Evolutionary conservation across 1,140 invertebrate genomes (phyloP).

Genomic region (Penaeus vannamei): DNA sequence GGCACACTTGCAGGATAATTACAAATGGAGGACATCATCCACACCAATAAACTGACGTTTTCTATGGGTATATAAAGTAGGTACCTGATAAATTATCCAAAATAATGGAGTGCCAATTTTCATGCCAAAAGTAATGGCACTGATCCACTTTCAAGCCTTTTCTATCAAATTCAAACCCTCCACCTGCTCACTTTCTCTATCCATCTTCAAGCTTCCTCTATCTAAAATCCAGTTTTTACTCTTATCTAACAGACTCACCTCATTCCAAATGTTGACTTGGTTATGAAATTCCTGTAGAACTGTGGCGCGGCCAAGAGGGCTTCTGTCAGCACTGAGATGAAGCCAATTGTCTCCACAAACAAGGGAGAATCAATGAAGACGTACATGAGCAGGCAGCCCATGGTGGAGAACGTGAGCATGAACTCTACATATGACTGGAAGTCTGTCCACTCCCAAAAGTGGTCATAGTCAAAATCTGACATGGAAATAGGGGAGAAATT

Average conservation of each 20-base stretch:
- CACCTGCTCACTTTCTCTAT: too few species aligned
- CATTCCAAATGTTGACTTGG: conserved; percentile 96
- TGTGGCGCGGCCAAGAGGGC: conserved; percentile 96
- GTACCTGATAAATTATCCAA: too few species aligned
- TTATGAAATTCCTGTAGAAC: conserved; percentile 88
- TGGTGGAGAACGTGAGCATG: conserved; percentile 86
- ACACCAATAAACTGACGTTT: too few species aligned
- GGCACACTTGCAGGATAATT: too few species aligned
- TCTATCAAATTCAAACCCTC: too few species aligned
- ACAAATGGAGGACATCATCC: too few species aligned
- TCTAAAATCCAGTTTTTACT: conserved; percentile 10
- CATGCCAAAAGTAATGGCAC: too few species aligned
- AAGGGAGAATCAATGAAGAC: conserved; percentile 84
- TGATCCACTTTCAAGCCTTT: too few species aligned
- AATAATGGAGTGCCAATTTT: too few species aligned
- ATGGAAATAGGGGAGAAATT: neutral
- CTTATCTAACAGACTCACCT: conserved; percentile 79
- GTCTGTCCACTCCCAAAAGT: conserved; percentile 99
- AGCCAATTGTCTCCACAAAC: conserved; percentile 92
- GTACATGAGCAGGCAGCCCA: conserved; percentile 89
- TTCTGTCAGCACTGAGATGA: conserved; percentile 95
- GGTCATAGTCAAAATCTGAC: conserved; percentile 88
- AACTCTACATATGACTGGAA: conserved; percentile 97
- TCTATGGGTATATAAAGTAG: too few species aligned
- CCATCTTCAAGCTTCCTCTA: too few species aligned